phyloP scores from a whole-genome alignment of 2,797 vertebrate genomes.

The Eupleurogrammus muticus region DNA sequence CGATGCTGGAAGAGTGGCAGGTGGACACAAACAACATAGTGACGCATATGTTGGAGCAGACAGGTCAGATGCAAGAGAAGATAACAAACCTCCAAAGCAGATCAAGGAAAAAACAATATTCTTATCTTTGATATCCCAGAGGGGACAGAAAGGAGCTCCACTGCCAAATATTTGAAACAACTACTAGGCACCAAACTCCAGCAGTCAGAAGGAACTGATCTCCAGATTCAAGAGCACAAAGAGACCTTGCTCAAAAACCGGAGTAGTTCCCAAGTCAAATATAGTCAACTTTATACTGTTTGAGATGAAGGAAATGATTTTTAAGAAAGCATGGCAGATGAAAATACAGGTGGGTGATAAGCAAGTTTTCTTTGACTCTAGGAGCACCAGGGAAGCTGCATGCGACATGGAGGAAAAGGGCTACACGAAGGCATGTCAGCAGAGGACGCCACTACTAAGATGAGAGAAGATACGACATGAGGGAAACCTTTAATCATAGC shows the following conservation, averaged over 20 bases:
- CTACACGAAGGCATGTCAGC: too few relatives aligned
- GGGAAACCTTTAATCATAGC: too few relatives aligned
- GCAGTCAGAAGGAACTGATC: neutral
- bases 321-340: neutral
- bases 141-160: too few relatives aligned
- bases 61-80: neutral
- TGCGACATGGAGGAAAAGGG: too few relatives aligned
- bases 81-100: neutral
- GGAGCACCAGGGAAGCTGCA: too few relatives aligned
- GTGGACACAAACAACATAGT: neutral
- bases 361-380: neutral
- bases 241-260: neutral
- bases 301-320: neutral
- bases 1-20: neutral
- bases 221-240: neutral
- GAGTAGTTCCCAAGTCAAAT: neutral
- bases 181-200: too few relatives aligned
- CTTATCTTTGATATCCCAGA: too few relatives aligned
- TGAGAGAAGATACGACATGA: too few relatives aligned
- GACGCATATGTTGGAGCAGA: neutral
- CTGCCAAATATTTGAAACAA: too few relatives aligned
- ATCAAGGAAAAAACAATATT: neutral
- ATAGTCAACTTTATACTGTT: conserved; percentile 9
- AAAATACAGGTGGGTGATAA: neutral
- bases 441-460: too few relatives aligned